Percentiles rank a stretch among this genome's conserved stretches.
These are phyloP conservation scores for Dendrolimus pini DNA, from an alignment of 2,888 invertebrate species.

Conservation along the genomic window DNA sequence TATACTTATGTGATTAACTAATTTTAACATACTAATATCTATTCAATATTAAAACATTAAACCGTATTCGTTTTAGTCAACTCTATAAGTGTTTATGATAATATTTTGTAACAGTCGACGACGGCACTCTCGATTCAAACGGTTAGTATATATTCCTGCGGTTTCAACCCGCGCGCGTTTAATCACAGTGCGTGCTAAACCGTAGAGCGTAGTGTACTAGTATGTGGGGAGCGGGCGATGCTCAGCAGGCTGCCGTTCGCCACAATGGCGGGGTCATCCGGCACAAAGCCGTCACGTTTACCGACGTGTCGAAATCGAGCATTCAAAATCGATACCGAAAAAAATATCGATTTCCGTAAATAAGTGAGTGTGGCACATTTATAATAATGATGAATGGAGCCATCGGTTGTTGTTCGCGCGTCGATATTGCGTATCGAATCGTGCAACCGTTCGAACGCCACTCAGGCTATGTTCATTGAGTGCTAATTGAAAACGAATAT, in stretches of 20 bases:
- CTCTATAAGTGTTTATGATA: no score
- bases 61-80: no score
- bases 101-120: no score
- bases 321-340: conserved; percentile 71
- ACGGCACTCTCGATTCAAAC: no score
- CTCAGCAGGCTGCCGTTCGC: conserved; percentile 43
- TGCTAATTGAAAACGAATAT: conserved; percentile 72
- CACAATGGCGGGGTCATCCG: conserved; percentile 64
- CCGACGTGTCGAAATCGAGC: conserved; percentile 62
- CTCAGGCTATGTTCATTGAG: conserved; percentile 51
- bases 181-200: no score
- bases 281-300: conserved; percentile 68
- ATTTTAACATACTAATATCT: no score
- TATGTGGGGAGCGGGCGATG: conserved; percentile 39
- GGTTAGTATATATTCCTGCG: no score
- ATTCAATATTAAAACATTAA: no score
- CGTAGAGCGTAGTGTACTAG: conserved; percentile 13
- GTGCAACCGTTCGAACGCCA: conserved; percentile 52
- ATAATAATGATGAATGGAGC: conserved; percentile 75
- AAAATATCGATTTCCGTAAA: conserved; percentile 78
- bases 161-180: no score
- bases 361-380: conserved; percentile 75
- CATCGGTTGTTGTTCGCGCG: conserved; percentile 54
- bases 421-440: conserved; percentile 70
- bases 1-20: no score